phyloP scores from a whole-genome alignment of 2,113 vertebrate species.

The Prinia subflava region DNA sequence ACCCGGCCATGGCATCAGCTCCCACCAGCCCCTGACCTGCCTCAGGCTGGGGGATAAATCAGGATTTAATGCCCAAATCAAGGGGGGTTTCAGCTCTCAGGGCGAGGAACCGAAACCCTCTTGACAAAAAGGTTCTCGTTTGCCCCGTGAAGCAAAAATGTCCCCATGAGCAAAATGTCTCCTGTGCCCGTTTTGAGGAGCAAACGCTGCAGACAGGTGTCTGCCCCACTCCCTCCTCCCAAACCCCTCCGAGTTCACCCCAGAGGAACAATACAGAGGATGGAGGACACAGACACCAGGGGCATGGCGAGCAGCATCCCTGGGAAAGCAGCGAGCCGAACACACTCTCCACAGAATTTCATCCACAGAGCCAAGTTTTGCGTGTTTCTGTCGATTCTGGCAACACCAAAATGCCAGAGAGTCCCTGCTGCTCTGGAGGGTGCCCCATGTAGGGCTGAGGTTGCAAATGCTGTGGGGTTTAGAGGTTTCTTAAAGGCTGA shows the following conservation, averaged over 20 bases:
- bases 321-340: not conserved
- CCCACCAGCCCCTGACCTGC: not conserved
- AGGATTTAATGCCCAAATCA: not conserved
- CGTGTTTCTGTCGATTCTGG: not conserved
- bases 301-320: not conserved
- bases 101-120: not conserved
- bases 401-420: not conserved
- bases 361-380: not conserved
- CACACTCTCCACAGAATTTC: not conserved
- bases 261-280: not conserved
- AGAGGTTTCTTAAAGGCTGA: not conserved
- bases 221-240: not conserved
- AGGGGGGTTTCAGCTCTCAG: not conserved
- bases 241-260: not conserved
- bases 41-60: not conserved
- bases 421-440: not conserved
- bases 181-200: not conserved
- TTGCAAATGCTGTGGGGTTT: not conserved
- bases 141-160: not conserved
- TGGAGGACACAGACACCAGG: not conserved
- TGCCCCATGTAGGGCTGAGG: rapidly evolving
- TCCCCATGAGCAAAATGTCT: not conserved
- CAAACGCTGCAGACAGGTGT: not conserved
- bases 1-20: not conserved
- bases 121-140: not conserved